These are phyloP conservation scores for Pteropus alecto DNA, from an alignment of 2,113 vertebrate genomes.

Conservation along the genomic window DNA sequence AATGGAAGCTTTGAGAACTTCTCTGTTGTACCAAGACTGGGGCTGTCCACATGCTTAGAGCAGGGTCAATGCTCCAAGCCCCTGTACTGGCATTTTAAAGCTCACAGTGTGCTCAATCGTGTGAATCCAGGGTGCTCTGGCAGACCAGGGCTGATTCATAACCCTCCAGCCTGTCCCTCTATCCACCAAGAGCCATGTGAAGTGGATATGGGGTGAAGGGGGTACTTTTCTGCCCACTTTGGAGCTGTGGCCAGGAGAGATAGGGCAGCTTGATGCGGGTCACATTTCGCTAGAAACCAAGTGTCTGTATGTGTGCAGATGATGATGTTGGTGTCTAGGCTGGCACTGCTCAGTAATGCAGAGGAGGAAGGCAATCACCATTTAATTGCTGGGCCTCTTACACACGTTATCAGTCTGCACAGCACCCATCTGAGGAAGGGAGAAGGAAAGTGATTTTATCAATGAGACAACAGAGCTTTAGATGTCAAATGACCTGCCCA, in stretches of 20 bases:
- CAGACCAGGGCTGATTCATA: background rate
- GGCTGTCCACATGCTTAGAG: background rate
- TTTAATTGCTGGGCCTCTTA: background rate
- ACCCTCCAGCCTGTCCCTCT: background rate
- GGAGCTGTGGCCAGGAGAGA: background rate
- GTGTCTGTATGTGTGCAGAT: background rate
- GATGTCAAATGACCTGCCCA: background rate
- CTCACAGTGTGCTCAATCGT: background rate
- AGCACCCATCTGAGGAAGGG: background rate
- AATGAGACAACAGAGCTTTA: background rate
- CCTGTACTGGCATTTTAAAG: background rate
- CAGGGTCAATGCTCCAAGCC: background rate
- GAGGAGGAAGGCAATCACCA: background rate
- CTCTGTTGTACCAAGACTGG: background rate
- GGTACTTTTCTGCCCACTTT: background rate
- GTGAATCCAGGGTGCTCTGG: background rate
- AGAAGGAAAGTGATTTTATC: background rate
- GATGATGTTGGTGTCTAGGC: background rate
- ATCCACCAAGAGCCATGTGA: background rate
- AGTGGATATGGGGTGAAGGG: too few relatives aligned
- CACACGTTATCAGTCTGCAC: rapidly evolving
- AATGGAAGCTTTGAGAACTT: background rate
- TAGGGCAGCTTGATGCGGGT: background rate
- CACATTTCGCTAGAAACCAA: background rate
- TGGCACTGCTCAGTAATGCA: background rate